A percentile compares a stretch with the other conserved stretches of the same genome.
phyloP scores from a whole-genome alignment of 1,140 invertebrate species.

The Ephestia elutella region DNA sequence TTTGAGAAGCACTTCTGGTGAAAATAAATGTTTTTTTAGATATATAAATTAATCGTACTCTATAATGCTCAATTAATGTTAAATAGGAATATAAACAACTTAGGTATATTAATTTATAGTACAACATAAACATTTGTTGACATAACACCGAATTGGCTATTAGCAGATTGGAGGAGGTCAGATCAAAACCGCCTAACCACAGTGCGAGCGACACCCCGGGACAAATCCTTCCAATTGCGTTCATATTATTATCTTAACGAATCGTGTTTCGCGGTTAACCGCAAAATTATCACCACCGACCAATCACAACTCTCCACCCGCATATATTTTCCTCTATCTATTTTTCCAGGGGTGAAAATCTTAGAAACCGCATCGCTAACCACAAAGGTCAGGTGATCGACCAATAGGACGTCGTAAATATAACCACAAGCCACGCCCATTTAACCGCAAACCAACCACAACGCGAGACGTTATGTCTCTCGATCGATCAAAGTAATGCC shows the following conservation, averaged over 20 bases:
- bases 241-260: slow-evolving; percentile 65
- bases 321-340: slow-evolving; percentile 65
- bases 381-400: slow-evolving; percentile 70
- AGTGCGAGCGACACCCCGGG: slow-evolving; percentile 39
- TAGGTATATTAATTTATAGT: too few relatives aligned
- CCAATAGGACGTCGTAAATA: slow-evolving; percentile 67
- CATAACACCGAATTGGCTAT: not conserved
- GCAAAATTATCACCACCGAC: slow-evolving; percentile 49
- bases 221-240: slow-evolving; percentile 57
- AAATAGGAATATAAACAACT: too few relatives aligned
- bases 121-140: not conserved
- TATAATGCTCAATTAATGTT: too few relatives aligned
- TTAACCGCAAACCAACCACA: slow-evolving; percentile 72
- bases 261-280: slow-evolving; percentile 67
- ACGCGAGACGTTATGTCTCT: slow-evolving; percentile 62
- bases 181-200: slow-evolving; percentile 37
- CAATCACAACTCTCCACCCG: slow-evolving; percentile 42
- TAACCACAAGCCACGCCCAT: slow-evolving; percentile 68
- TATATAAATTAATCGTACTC: too few relatives aligned
- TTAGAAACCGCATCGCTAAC: slow-evolving; percentile 71
- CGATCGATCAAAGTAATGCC: slow-evolving; percentile 56
- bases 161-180: slow-evolving; percentile 5
- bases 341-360: slow-evolving; percentile 73
- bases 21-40: too few relatives aligned
- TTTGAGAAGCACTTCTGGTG: not conserved